phyloP scores from a whole-genome alignment of 1,140 invertebrate genomes.

The Aphaenogaster floridana region DNA sequence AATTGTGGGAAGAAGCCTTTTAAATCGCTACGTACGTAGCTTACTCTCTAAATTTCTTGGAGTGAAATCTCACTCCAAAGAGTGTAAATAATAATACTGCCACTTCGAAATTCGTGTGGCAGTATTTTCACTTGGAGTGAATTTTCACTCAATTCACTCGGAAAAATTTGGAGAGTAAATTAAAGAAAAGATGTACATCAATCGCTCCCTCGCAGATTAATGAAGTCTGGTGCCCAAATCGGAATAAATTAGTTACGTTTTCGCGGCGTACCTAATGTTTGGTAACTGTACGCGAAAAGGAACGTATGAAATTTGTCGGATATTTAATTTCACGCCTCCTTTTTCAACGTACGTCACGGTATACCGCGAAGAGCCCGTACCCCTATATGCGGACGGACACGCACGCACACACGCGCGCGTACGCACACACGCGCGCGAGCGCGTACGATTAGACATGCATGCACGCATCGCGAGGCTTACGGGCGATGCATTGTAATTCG shows the following conservation, averaged over 20 bases:
- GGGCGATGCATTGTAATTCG: conserved; percentile 81
- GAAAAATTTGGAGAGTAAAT: too few species aligned
- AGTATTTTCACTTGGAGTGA: too few species aligned
- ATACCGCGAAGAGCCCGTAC: conserved; percentile 21
- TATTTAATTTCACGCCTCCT: conserved; percentile 53
- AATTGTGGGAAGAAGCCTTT: neutral
- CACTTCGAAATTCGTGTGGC: too few species aligned
- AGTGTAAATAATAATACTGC: too few species aligned
- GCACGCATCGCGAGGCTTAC: conserved; percentile 67
- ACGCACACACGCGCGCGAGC: neutral
- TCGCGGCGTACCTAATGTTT: neutral
- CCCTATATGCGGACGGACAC: conserved; percentile 33
- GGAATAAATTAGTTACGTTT: neutral
- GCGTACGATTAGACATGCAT: conserved; percentile 62
- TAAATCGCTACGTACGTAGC: neutral
- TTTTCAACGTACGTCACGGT: conserved; percentile 50
- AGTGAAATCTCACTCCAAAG: too few species aligned
- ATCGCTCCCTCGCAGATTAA: neutral
- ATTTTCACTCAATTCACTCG: too few species aligned
- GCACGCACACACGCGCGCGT: neutral
- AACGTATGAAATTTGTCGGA: conserved; percentile 29
- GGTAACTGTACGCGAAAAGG: conserved; percentile 1
- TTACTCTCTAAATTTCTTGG: neutral
- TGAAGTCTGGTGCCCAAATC: neutral
- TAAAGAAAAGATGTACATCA: neutral